Evolutionary conservation across 2,888 invertebrate genomes (phyloP), one percentile per base, ranked within the genome.

Genomic region (Eupithecia insigniata): DNA sequence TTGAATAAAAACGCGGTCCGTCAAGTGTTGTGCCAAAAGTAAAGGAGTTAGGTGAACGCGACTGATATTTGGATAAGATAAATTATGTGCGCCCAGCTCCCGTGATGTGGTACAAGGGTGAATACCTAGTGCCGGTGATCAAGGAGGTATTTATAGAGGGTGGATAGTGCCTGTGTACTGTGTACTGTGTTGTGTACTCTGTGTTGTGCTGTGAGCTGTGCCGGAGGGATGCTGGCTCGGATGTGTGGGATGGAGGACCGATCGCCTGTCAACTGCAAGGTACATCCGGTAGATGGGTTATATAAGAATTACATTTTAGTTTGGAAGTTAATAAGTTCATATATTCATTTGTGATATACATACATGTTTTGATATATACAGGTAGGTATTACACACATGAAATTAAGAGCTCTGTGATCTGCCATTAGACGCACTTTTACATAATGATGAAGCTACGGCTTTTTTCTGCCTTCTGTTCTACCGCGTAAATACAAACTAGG

Each of bases 231-330:
- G 89, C 82, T 87, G 79, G 85, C 85, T 28, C 85, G 87, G 73
- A 89, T 88, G 86, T 89, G 88, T 75, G 89, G 84, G 12, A 87
- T 86, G 70, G 90, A 92, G 81, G 90, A 90, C 64, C 78, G 83
- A 62, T 58, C 84, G 74, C 84, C 86, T 71, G 74, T 86, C 10
- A 55, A 55, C 76, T 85, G 84, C 80, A 90, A 90, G 92, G 92
- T 92, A 87, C 46, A 28, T 32, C 28, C 26, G 22, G 0, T 2
- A 30, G 16, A 55, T 55, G 5, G 0, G 22, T 12, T 55, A 14
- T 12, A 2, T 10, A 51, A 22, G 1, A 22, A 51, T n/a, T n/a
- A n/a, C n/a, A n/a, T n/a, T n/a, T n/a, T 36, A 12, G 0, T 36
- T 36, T 36, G 10, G 36, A 36, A 36, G 12, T 36, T 36, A 1